These are phyloP conservation scores for Microtus pennsylvanicus DNA, from an alignment of 2,113 vertebrate species.

Conservation along the genomic window DNA sequence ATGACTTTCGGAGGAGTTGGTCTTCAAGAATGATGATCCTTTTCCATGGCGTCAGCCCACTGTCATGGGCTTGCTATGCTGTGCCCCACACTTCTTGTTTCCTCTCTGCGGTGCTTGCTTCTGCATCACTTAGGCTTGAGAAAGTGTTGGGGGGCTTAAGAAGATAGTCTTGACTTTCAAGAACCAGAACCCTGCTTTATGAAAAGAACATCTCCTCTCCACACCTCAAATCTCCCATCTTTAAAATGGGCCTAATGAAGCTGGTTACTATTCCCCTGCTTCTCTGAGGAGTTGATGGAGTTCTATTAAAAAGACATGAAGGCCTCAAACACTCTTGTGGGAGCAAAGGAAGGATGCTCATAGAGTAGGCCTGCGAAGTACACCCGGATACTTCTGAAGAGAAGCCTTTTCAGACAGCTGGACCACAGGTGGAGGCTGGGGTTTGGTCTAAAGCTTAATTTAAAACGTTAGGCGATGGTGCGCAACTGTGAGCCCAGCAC, in stretches of 20 bases:
- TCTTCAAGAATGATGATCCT: background rate
- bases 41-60: background rate
- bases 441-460: background rate
- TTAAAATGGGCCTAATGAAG: background rate
- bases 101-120: background rate
- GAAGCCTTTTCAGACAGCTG: background rate
- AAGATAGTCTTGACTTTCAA: background rate
- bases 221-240: background rate
- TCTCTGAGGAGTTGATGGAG: constrained; percentile 6
- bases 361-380: background rate
- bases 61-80: background rate
- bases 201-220: background rate
- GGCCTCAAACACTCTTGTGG: background rate
- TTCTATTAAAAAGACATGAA: background rate
- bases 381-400: background rate
- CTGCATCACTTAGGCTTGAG: background rate
- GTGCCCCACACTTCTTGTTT: background rate
- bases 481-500: background rate
- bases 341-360: background rate
- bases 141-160: background rate
- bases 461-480: background rate
- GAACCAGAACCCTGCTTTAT: constrained; percentile 17
- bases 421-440: background rate
- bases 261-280: background rate
- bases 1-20: background rate